A percentile compares a stretch with the other conserved stretches of the same genome.
Evolutionary conservation across 2,113 vertebrate species (phyloP).

Genomic region (Helogale parvula): DNA sequence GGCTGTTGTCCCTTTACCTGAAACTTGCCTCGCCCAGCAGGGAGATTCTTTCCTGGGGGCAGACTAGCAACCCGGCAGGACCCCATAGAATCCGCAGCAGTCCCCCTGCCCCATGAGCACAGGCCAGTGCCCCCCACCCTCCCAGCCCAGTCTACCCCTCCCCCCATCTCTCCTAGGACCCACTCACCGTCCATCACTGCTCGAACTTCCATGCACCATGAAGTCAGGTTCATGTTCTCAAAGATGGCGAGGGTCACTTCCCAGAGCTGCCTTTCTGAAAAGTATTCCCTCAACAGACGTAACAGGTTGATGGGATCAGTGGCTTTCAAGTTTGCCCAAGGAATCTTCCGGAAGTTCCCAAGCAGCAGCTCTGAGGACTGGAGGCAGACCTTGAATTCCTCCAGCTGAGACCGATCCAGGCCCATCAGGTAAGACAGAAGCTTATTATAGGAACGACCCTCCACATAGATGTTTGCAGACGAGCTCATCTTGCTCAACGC

Average conservation of each 20-base stretch:
- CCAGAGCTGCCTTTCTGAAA: not conserved
- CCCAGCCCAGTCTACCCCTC: accelerated
- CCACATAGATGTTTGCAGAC: accelerated
- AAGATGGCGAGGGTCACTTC: not conserved
- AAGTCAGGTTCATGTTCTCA: not conserved
- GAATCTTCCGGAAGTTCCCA: not conserved
- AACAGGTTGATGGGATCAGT: not conserved
- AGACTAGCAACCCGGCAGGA: not conserved
- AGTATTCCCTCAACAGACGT: not conserved
- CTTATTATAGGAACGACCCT: accelerated
- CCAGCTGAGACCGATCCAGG: not conserved
- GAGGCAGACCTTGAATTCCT: conserved; percentile 4
- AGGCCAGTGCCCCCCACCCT: too few species aligned
- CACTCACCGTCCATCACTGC: not conserved
- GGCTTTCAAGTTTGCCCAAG: not conserved
- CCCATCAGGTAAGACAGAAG: not conserved
- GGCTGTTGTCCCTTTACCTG: not conserved
- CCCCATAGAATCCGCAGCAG: not conserved
- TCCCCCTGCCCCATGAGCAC: not conserved
- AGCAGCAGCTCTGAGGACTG: not conserved
- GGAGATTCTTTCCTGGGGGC: not conserved
- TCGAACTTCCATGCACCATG: not conserved
- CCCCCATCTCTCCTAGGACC: not conserved
- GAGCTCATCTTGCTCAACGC: not conserved
- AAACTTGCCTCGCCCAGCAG: not conserved